Evolutionary conservation across 2,888 invertebrate genomes (phyloP).

Genomic region (Masnerella sp.): DNA sequence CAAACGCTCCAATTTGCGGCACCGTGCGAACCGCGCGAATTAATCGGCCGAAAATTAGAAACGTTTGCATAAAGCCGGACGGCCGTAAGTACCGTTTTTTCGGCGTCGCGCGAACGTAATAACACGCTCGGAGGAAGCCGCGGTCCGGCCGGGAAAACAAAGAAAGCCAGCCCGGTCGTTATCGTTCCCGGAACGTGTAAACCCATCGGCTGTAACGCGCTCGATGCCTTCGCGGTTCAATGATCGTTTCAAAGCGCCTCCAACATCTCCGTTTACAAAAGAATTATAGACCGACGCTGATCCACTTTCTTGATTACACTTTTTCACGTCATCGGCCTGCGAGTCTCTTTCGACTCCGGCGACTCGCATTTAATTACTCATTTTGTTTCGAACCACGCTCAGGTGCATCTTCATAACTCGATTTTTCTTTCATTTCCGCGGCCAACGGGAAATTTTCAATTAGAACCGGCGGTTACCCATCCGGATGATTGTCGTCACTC

Average conservation of each 20-base stretch:
- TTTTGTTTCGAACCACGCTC: conserved; percentile 5
- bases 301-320: conserved; percentile 47
- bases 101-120: conserved; percentile 25
- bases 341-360: neutral
- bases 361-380: conserved; percentile 25
- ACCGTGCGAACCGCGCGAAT: conserved; percentile 13
- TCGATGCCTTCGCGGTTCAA: conserved; percentile 48
- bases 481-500: no score
- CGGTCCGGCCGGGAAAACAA: conserved; percentile 37
- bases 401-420: conserved; percentile 26
- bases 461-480: no score
- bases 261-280: conserved; percentile 40
- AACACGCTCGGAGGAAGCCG: conserved; percentile 16
- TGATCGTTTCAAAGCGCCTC: conserved; percentile 33
- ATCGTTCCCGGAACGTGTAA: conserved; percentile 60
- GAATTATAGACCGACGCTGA: conserved; percentile 37
- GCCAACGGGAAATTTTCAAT: no score
- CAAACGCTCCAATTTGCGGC: no score
- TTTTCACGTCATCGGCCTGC: conserved; percentile 27
- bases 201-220: conserved; percentile 52
- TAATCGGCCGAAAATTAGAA: conserved; percentile 18
- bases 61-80: conserved; percentile 15
- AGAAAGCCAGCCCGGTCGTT: conserved; percentile 50
- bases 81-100: conserved; percentile 8
- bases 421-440: conserved; percentile 31